Evolutionary conservation across 2,113 vertebrate genomes (phyloP).

Genomic region (Passer domesticus): DNA sequence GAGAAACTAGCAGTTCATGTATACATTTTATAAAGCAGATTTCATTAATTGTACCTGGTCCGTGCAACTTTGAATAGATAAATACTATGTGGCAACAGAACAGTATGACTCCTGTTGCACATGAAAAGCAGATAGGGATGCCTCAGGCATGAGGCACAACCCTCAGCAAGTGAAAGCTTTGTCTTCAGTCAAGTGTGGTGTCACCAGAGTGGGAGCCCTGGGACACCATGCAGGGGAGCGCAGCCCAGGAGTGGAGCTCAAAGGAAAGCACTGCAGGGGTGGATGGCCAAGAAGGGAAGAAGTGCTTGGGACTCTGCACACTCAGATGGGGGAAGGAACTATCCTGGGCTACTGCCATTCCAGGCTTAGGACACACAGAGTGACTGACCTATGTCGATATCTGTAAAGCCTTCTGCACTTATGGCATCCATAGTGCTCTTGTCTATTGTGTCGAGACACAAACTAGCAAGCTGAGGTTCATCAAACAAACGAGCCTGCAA

Average conservation of each 20-base stretch:
- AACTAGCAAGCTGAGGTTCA: constrained; percentile 91
- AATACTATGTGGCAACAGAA: neutral
- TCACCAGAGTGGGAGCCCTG: rapidly evolving
- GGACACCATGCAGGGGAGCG: neutral
- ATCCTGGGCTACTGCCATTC: neutral
- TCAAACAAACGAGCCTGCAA: constrained; percentile 90
- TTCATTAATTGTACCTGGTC: neutral
- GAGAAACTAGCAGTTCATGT: neutral
- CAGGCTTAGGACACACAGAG: neutral
- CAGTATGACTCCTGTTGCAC: neutral
- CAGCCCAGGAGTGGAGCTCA: neutral
- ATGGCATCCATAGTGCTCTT: constrained; percentile 92
- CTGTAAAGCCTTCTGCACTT: constrained; percentile 92
- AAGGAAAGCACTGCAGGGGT: neutral
- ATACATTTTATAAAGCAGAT: neutral
- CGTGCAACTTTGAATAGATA: neutral
- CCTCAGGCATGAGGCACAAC: neutral
- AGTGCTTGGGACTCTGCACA: neutral
- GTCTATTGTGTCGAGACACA: constrained; percentile 94
- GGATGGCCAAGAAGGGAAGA: neutral
- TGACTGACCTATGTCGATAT: constrained; percentile 88
- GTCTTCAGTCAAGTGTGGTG: neutral
- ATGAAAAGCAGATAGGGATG: neutral
- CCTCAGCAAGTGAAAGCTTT: neutral
- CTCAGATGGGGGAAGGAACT: neutral